These are phyloP conservation scores for Poecilia velifera DNA, from an alignment of 2,797 vertebrate species.

Conservation along the genomic window DNA sequence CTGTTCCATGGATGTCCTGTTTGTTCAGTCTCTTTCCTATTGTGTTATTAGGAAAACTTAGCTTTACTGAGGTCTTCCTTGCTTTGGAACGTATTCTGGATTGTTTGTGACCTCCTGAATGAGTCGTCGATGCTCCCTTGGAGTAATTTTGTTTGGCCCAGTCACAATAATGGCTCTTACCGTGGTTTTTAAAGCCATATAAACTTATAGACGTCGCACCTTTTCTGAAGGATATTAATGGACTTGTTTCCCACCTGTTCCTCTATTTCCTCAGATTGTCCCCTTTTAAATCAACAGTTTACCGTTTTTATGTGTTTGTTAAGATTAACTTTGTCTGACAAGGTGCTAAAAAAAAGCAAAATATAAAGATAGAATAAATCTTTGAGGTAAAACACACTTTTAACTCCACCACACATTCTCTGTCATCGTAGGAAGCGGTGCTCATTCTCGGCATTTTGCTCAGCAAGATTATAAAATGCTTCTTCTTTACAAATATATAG, in stretches of 20 bases:
- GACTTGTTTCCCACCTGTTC: not conserved
- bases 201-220: too few species aligned
- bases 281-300: not conserved
- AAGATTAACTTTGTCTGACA: not conserved
- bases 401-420: not conserved
- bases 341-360: not conserved
- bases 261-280: not conserved
- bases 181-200: not conserved
- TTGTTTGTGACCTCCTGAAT: not conserved
- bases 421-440: constrained; percentile 4
- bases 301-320: not conserved
- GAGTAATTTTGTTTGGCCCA: not conserved
- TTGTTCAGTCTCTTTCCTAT: not conserved
- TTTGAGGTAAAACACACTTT: not conserved
- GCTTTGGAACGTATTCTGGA: not conserved
- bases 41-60: not conserved
- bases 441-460: constrained; percentile 23
- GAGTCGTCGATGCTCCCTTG: not conserved
- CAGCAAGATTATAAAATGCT: constrained; percentile 11
- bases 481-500: constrained; percentile 5
- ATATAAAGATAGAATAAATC: not conserved
- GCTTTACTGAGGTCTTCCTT: not conserved
- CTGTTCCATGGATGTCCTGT: not conserved
- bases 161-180: not conserved
- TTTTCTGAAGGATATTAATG: not conserved